Evolutionary conservation across 2,113 vertebrate genomes (phyloP), one percentile per base, ranked within the genome.

Genomic region (Nicator chloris): DNA sequence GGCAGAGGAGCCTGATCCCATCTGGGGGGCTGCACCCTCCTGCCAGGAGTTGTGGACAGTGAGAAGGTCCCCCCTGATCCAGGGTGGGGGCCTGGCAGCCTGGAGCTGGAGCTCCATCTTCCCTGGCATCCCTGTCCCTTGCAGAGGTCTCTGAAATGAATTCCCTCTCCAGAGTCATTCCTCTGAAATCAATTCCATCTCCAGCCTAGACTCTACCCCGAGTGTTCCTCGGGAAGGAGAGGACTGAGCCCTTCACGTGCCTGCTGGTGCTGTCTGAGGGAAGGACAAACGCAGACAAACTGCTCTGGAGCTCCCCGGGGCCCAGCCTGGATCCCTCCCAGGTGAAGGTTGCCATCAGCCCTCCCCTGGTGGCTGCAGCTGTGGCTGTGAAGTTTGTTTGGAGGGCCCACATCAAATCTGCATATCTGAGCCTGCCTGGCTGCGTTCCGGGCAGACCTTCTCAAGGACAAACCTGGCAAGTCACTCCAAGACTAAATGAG

Each of bases 241-340:
- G 50, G 8, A 10, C 0, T 9, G 35, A 57, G 40, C 54, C 54
- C 57, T 53, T 23, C 1, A 1, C 1, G 0, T 5, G 37, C 2
- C n/a, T 60, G 56, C 6, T 28, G n/a, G 22, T 37, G 78, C 59
- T 66, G 28, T 4, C 27, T 59, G 3, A 33, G 49, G 60, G 39
- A 63, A 63, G 42, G 39, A 71, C 76, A 91, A 76, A 44, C 7
- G 1, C 40, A 78, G 35, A 26, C 64, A 31, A 24, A 8, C 31
- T 30, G n/a, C 63, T 49, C 71, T 61, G 82, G 28, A 71, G 73
- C 87, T 66, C 23, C 70, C 50, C 51, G 33, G 31, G 54, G n/a
- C 49, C 5, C 4, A 19, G n/a, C 1, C 4, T 35, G 33, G n/a
- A 2, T 3, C 68, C 49, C 8, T 8, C 42, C 56, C 14, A 10